Evolutionary conservation across 2,797 vertebrate genomes (phyloP).

Genomic region (Coregonus ussuriensis): DNA sequence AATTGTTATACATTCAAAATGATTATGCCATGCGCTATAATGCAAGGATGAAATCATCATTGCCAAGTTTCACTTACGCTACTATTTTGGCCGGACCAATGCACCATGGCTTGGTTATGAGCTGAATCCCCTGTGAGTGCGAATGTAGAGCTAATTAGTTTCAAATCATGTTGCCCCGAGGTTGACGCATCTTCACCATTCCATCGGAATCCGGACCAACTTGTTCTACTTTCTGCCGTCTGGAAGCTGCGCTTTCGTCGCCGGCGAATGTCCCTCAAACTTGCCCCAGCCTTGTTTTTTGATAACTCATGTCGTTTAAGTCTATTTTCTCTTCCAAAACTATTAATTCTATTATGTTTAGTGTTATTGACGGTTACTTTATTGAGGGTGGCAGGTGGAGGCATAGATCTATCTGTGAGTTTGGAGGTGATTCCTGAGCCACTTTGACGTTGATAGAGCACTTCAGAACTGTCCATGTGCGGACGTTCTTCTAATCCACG

Average conservation of each 20-base stretch:
- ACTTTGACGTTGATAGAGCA: slow-evolving; percentile 9
- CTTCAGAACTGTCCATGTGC: slow-evolving; percentile 14
- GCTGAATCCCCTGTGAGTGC: slow-evolving; percentile 87
- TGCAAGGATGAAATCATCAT: too few species aligned
- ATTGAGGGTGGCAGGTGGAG: not conserved
- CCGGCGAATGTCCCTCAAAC: slow-evolving; percentile 16
- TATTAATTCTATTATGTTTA: not conserved
- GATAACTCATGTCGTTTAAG: slow-evolving; percentile 17
- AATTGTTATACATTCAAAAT: not conserved
- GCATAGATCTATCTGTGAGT: not conserved
- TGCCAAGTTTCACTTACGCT: slow-evolving; percentile 79
- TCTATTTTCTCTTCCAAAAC: slow-evolving; percentile 19
- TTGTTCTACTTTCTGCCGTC: slow-evolving; percentile 54
- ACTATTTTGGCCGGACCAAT: slow-evolving; percentile 93
- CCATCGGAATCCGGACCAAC: slow-evolving; percentile 62
- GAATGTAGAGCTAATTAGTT: slow-evolving; percentile 85
- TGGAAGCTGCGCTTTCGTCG: slow-evolving; percentile 48
- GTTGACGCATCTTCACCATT: slow-evolving; percentile 67
- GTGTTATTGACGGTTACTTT: slow-evolving; percentile 27
- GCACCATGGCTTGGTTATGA: slow-evolving; percentile 93
- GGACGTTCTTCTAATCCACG: slow-evolving; percentile 58
- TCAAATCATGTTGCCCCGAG: slow-evolving; percentile 80
- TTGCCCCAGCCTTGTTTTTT: slow-evolving; percentile 27
- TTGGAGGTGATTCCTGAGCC: slow-evolving; percentile 8
- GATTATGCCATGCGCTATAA: not conserved